These are phyloP conservation scores for Accipiter virgatus DNA, from an alignment of 2,113 vertebrate species.

Conservation along the genomic window DNA sequence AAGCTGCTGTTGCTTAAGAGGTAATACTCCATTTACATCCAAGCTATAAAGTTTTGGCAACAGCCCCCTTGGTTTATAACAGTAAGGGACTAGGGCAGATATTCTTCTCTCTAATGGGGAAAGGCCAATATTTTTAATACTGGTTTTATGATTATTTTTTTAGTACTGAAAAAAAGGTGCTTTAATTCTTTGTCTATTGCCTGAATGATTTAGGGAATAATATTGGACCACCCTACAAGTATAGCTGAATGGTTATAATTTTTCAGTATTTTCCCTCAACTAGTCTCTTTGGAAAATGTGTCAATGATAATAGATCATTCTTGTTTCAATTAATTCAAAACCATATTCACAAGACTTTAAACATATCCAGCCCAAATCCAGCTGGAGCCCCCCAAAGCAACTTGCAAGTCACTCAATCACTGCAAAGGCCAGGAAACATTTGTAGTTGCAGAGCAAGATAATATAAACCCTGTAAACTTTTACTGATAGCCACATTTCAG, in stretches of 20 bases:
- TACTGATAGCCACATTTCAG: neutral
- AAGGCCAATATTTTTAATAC: slow-evolving; percentile 27
- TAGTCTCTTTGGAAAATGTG: slow-evolving; percentile 1
- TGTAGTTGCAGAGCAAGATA: neutral
- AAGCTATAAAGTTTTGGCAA: neutral
- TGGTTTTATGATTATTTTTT: neutral
- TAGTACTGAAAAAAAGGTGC: neutral
- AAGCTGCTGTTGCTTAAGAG: neutral
- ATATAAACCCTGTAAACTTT: neutral
- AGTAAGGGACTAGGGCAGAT: neutral
- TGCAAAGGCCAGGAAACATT: neutral
- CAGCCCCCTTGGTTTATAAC: neutral
- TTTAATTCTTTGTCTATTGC: slow-evolving; percentile 1
- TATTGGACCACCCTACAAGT: slow-evolving; percentile 35
- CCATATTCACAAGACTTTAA: slow-evolving; percentile 18
- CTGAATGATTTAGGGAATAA: neutral
- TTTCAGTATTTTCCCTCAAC: slow-evolving; percentile 5
- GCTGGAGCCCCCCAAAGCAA: slow-evolving; percentile 22
- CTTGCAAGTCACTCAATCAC: neutral
- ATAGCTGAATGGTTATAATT: neutral
- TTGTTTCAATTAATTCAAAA: slow-evolving; percentile 52
- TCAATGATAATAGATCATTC: slow-evolving; percentile 38
- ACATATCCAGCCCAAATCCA: neutral
- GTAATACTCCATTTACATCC: neutral
- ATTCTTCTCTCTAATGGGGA: neutral